These are phyloP conservation scores for Amazona guildingii DNA, from an alignment of 2,113 vertebrate genomes.

Conservation along the genomic window DNA sequence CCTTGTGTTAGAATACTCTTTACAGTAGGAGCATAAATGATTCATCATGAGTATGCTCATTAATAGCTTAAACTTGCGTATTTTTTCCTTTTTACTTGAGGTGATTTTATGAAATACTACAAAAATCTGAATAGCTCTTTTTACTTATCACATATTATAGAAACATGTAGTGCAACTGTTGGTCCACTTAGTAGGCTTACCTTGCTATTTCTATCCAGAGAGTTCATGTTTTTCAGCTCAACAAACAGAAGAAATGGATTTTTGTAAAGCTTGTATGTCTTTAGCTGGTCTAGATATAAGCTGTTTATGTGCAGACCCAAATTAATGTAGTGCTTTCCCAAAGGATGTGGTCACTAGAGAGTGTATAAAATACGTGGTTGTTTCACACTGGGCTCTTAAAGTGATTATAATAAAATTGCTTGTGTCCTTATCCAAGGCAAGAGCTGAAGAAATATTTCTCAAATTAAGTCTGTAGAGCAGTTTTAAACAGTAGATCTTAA, in stretches of 20 bases:
- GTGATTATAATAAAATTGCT: not conserved
- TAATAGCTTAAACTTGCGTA: not conserved
- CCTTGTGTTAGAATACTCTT: not conserved
- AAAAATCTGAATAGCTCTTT: not conserved
- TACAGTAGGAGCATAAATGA: not conserved
- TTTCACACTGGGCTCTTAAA: not conserved
- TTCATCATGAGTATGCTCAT: not conserved
- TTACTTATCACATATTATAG: not conserved
- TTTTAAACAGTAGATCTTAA: not conserved
- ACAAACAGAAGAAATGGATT: not conserved
- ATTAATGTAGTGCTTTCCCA: not conserved
- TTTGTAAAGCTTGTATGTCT: not conserved
- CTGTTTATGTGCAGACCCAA: not conserved
- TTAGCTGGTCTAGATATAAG: not conserved
- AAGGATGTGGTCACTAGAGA: not conserved
- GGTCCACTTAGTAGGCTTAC: not conserved
- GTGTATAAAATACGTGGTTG: not conserved
- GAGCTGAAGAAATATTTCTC: not conserved
- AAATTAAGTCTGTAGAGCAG: not conserved
- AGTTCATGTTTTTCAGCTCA: not conserved
- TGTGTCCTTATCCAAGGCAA: not conserved
- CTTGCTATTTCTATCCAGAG: not conserved
- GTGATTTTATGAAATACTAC: not conserved
- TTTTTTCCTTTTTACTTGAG: not conserved
- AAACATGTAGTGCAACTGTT: not conserved